phyloP scores from a whole-genome alignment of 2,888 invertebrate genomes.

The Trissolcus brochymenae region DNA sequence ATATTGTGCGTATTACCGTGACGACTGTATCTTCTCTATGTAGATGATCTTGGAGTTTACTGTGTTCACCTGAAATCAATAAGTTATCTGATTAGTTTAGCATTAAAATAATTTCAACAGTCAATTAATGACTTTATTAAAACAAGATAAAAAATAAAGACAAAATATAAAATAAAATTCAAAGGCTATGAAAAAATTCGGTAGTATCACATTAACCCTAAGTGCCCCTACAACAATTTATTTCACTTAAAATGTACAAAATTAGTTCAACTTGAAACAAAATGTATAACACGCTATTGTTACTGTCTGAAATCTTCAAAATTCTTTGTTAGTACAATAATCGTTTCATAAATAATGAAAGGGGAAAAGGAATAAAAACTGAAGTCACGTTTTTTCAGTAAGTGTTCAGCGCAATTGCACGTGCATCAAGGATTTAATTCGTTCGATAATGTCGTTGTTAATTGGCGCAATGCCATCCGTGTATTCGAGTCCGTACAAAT shows the following conservation, averaged over 20 bases:
- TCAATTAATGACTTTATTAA: background rate
- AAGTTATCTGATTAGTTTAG: background rate
- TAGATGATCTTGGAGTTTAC: constrained; percentile 57
- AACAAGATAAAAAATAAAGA: background rate
- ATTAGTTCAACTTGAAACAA: too few relatives aligned
- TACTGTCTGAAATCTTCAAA: background rate
- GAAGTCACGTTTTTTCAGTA: constrained; percentile 7
- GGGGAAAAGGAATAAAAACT: background rate
- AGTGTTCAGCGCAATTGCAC: constrained; percentile 7
- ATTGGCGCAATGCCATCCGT: constrained; percentile 14
- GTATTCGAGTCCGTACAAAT: constrained; percentile 13
- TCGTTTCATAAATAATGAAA: background rate
- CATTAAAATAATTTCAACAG: background rate
- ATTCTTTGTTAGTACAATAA: background rate
- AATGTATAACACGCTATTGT: too few relatives aligned
- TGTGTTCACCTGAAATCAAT: constrained; percentile 53
- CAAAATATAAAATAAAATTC: background rate
- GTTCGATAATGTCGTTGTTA: constrained; percentile 14
- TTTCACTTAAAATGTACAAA: too few relatives aligned
- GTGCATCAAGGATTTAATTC: constrained; percentile 1
- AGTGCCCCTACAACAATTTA: too few relatives aligned
- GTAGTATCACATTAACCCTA: too few relatives aligned
- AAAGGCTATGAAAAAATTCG: too few relatives aligned
- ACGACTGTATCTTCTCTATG: constrained; percentile 59
- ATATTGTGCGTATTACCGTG: constrained; percentile 45